Evolutionary conservation across 2,888 invertebrate species (phyloP).

Genomic region (Noctua janthe): DNA sequence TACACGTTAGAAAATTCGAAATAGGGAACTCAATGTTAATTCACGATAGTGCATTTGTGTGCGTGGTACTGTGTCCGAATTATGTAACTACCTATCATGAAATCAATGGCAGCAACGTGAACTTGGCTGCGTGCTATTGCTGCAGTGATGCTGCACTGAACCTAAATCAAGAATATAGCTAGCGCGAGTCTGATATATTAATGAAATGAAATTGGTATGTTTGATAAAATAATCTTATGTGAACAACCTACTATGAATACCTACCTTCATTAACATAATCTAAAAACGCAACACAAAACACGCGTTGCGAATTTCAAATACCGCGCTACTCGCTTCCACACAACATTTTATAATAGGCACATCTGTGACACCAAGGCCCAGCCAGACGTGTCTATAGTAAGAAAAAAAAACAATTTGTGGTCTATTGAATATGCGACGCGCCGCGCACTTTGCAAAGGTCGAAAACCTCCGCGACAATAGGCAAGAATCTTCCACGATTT

Average conservation of each 20-base stretch:
- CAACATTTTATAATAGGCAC: conserved; percentile 56
- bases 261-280: not conserved
- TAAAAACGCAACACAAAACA: conserved; percentile 2
- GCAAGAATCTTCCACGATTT: conserved; percentile 77
- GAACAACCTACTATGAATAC: not conserved
- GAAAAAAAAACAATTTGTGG: conserved; percentile 74
- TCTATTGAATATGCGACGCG: conserved; percentile 80
- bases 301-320: conserved; percentile 55
- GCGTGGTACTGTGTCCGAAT: conserved; percentile 44
- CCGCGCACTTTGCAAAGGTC: conserved; percentile 79
- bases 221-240: not conserved
- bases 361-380: conserved; percentile 69
- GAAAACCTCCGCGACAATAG: conserved; percentile 82
- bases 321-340: conserved; percentile 46
- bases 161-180: conserved; percentile 33
- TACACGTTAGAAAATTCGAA: conserved; percentile 59
- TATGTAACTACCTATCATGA: conserved; percentile 49
- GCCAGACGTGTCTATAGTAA: conserved; percentile 70
- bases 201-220: conserved; percentile 10
- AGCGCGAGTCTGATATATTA: not conserved
- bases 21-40: conserved; percentile 58
- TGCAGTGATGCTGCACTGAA: conserved; percentile 58
- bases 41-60: conserved; percentile 40
- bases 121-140: conserved; percentile 49
- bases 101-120: conserved; percentile 56